A percentile compares a stretch with the other conserved stretches of the same genome.
Evolutionary conservation across 2,113 vertebrate genomes (phyloP).

Genomic region (Pogonocichla stellata): DNA sequence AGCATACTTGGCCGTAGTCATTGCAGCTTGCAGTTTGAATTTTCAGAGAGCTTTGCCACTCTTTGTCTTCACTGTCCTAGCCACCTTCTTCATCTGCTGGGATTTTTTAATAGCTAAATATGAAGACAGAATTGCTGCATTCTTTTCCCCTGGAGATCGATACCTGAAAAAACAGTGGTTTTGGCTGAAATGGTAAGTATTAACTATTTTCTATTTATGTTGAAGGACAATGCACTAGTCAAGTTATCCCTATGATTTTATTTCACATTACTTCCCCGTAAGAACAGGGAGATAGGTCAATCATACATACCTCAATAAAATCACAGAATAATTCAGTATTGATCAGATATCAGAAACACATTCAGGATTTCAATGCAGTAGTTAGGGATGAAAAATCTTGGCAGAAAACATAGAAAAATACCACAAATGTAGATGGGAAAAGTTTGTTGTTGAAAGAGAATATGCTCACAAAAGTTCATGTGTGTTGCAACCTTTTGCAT

Average conservation of each 20-base stretch:
- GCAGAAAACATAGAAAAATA: background rate
- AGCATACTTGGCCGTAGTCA: conserved; percentile 79
- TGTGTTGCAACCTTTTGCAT: background rate
- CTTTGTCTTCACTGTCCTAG: conserved; percentile 75
- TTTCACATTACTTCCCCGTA: background rate
- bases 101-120: conserved; percentile 80
- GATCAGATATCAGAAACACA: background rate
- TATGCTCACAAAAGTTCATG: background rate
- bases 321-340: background rate
- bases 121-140: conserved; percentile 65
- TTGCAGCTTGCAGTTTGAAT: conserved; percentile 81
- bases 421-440: background rate
- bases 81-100: conserved; percentile 81
- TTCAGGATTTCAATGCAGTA: background rate
- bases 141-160: conserved; percentile 53
- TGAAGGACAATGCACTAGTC: background rate
- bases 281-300: background rate
- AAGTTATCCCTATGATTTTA: background rate
- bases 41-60: conserved; percentile 81
- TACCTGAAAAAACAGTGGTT: conserved; percentile 71
- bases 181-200: conserved; percentile 84
- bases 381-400: background rate
- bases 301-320: background rate
- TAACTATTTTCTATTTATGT: background rate
- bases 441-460: background rate